These are phyloP conservation scores for Psilopsiagon aymara DNA, from an alignment of 2,113 vertebrate genomes.

Conservation along the genomic window DNA sequence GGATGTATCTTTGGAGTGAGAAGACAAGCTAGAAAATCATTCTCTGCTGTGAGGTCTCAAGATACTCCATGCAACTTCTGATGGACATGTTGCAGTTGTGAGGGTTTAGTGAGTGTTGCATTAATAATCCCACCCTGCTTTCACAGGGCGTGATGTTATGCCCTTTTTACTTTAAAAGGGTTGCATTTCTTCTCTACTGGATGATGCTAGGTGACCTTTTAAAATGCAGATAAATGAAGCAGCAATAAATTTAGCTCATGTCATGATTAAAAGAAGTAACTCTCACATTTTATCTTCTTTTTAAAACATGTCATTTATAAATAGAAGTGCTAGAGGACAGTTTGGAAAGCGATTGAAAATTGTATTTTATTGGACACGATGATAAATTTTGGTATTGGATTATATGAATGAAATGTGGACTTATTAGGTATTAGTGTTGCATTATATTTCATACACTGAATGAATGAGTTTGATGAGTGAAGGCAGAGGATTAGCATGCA, in stretches of 20 bases:
- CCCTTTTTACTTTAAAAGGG: conserved; percentile 62
- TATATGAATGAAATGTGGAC: conserved; percentile 39
- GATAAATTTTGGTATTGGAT: conserved; percentile 43
- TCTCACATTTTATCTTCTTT: conserved; percentile 40
- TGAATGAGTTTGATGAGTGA: conserved; percentile 61
- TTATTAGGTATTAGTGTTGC: conserved; percentile 27
- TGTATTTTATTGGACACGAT: conserved; percentile 31
- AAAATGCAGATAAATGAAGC: conserved; percentile 65
- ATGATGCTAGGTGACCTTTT: conserved; percentile 57
- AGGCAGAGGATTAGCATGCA: conserved; percentile 56
- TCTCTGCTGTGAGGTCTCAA: not conserved
- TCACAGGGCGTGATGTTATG: conserved; percentile 9
- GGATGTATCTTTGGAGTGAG: not conserved
- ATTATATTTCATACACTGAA: conserved; percentile 31
- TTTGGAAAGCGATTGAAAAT: conserved; percentile 45
- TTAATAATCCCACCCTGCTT: conserved; percentile 56
- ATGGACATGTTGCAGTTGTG: not conserved
- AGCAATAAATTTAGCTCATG: conserved; percentile 64
- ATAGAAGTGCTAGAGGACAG: not conserved
- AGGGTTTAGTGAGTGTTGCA: not conserved
- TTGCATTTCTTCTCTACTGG: conserved; percentile 46
- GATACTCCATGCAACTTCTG: not conserved
- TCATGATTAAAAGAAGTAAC: conserved; percentile 61
- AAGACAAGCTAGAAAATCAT: not conserved
- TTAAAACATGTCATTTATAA: conserved; percentile 30